phyloP scores from a whole-genome alignment of 2,888 invertebrate genomes.

The Perizoma affinitatum region DNA sequence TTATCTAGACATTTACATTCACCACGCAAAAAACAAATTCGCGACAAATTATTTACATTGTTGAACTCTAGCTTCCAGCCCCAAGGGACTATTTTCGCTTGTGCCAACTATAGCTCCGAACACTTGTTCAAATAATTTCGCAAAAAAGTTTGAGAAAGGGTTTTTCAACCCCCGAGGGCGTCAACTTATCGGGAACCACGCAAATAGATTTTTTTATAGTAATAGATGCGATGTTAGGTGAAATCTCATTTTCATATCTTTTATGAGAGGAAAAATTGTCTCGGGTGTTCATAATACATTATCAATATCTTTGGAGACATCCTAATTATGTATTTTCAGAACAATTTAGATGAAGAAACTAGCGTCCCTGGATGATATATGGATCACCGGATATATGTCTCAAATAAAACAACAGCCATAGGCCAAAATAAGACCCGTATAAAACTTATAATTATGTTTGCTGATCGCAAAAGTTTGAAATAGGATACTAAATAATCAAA shows the following conservation, averaged over 20 bases:
- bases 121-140: slow-evolving; percentile 77
- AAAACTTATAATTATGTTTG: too few relatives aligned
- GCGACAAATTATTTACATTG: slow-evolving; percentile 44
- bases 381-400: too few relatives aligned
- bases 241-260: slow-evolving; percentile 42
- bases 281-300: slow-evolving; percentile 25
- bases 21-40: slow-evolving; percentile 52
- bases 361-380: too few relatives aligned
- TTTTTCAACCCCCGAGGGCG: slow-evolving; percentile 64
- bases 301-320: slow-evolving; percentile 18
- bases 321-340: background rate
- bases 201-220: slow-evolving; percentile 44
- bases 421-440: too few relatives aligned
- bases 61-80: slow-evolving; percentile 41
- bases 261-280: slow-evolving; percentile 32
- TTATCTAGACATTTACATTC: slow-evolving; percentile 38
- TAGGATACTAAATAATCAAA: too few relatives aligned
- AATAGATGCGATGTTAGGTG: slow-evolving; percentile 34
- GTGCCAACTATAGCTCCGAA: slow-evolving; percentile 32
- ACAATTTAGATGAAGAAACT: too few relatives aligned
- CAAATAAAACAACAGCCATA: too few relatives aligned
- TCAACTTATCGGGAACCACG: slow-evolving; percentile 64
- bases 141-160: slow-evolving; percentile 73
- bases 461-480: too few relatives aligned
- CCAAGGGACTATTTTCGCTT: slow-evolving; percentile 56